Conservation (phyloP, 2,888 invertebrate species). For the Dicranocentrus wangi region DNA sequence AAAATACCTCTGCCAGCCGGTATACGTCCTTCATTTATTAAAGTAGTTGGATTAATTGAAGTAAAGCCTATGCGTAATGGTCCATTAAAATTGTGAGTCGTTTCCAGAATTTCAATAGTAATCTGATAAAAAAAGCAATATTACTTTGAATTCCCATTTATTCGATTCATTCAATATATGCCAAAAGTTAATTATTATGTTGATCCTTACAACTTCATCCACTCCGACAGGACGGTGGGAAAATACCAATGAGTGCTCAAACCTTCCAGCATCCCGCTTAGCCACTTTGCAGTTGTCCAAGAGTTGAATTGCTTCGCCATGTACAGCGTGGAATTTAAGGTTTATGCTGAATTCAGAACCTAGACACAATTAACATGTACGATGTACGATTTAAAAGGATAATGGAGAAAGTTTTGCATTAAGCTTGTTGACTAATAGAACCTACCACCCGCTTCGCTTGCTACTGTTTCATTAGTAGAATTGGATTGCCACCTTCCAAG, state of each 20-base stretch:
- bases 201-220: conserved; percentile 60
- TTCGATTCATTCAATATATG: background rate
- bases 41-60: conserved; percentile 52
- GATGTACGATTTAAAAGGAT: no score
- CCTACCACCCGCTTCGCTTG: no score
- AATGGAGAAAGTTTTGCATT: no score
- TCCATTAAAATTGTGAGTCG: conserved; percentile 44
- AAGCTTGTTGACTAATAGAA: no score
- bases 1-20: conserved; percentile 34
- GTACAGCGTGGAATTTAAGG: conserved; percentile 51
- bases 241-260: conserved; percentile 62
- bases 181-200: background rate
- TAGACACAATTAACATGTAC: no score
- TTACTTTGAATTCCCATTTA: background rate
- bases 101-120: conserved; percentile 52
- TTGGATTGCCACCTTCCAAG: no score
- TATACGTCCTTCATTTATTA: conserved; percentile 20
- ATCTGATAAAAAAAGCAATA: conserved; percentile 36
- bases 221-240: conserved; percentile 53
- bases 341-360: conserved; percentile 6
- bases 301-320: conserved; percentile 57
- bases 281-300: conserved; percentile 34
- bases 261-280: conserved; percentile 34
- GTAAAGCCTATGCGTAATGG: conserved; percentile 66
- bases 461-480: no score